Conservation (phyloP, 2,113 vertebrate genomes). For the Recurvirostra avosetta region DNA sequence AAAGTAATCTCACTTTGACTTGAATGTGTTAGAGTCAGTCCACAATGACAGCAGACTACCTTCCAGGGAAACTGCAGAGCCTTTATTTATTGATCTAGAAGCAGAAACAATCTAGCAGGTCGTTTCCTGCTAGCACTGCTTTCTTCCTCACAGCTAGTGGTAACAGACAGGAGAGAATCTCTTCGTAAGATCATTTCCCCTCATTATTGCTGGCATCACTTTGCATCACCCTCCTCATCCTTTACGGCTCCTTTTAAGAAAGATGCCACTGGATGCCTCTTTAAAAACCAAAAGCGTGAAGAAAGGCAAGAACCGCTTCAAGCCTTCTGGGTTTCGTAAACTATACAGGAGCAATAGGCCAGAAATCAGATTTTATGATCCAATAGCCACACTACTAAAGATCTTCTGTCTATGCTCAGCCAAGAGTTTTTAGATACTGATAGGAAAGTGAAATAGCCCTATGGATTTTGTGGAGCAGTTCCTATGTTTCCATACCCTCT, state of each 20-base stretch:
- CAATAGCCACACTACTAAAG: not conserved
- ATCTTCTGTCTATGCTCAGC: not conserved
- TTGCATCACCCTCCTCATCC: not conserved
- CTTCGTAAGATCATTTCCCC: not conserved
- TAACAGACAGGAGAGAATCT: not conserved
- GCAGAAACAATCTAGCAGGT: constrained; percentile 8
- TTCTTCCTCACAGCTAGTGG: not conserved
- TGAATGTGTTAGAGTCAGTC: not conserved
- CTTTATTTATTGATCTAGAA: constrained; percentile 51
- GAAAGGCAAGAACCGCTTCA: not conserved
- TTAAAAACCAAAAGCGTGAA: not conserved
- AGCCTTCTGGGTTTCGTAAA: not conserved
- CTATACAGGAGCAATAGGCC: not conserved
- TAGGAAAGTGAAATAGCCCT: not conserved
- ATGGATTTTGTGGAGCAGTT: not conserved
- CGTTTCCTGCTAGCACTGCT: not conserved
- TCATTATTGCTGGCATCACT: not conserved
- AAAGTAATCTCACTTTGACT: constrained; percentile 27
- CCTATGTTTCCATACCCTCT: not conserved
- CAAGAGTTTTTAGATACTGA: not conserved
- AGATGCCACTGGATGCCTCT: not conserved
- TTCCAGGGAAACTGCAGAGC: constrained; percentile 6
- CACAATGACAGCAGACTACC: not conserved
- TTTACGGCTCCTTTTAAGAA: not conserved
- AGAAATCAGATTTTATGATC: not conserved